phyloP scores from a whole-genome alignment of 2,113 vertebrate genomes.

The Lota lota region DNA sequence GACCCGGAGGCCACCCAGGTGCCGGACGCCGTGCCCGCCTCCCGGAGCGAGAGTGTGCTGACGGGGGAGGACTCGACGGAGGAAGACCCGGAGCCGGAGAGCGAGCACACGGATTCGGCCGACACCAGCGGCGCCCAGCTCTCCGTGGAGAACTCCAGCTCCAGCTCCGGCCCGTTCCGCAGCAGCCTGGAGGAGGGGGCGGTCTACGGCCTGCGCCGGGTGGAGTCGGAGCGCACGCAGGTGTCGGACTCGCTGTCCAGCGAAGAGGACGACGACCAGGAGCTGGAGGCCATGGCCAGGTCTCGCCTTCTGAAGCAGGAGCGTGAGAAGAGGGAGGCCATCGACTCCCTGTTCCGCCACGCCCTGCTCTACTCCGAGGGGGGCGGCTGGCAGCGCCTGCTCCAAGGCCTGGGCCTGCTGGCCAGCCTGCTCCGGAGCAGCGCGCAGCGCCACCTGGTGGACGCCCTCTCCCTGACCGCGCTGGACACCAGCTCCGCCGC shows the following conservation, averaged over 20 bases:
- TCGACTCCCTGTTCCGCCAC: conserved; percentile 87
- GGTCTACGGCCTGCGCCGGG: conserved; percentile 66
- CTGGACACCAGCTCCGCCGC: conserved; percentile 90
- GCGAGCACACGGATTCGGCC: conserved; percentile 90
- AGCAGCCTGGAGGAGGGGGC: conserved; percentile 64
- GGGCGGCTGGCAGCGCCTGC: conserved; percentile 82
- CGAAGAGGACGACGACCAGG: conserved; percentile 90
- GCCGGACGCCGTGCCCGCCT: conserved; percentile 33
- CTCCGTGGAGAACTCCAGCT: conserved; percentile 86
- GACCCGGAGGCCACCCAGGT: conserved; percentile 67
- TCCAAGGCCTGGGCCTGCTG: conserved; percentile 87
- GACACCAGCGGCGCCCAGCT: conserved; percentile 81
- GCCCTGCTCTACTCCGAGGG: conserved; percentile 84
- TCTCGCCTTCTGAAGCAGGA: conserved; percentile 80
- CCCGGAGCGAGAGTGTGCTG: conserved; percentile 58
- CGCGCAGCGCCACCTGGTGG: conserved; percentile 82
- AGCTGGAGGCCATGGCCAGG: conserved; percentile 82
- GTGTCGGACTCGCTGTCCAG: conserved; percentile 92
- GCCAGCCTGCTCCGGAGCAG: conserved; percentile 89
- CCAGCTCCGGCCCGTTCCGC: conserved; percentile 76
- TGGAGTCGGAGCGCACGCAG: conserved; percentile 88
- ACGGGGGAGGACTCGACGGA: conserved; percentile 26
- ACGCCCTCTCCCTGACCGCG: conserved; percentile 82
- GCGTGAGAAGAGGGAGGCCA: conserved; percentile 79
- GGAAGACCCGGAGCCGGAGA: conserved; percentile 62